Evolutionary conservation across 2,113 vertebrate genomes (phyloP).

Genomic region (Notarius quadriscutis): DNA sequence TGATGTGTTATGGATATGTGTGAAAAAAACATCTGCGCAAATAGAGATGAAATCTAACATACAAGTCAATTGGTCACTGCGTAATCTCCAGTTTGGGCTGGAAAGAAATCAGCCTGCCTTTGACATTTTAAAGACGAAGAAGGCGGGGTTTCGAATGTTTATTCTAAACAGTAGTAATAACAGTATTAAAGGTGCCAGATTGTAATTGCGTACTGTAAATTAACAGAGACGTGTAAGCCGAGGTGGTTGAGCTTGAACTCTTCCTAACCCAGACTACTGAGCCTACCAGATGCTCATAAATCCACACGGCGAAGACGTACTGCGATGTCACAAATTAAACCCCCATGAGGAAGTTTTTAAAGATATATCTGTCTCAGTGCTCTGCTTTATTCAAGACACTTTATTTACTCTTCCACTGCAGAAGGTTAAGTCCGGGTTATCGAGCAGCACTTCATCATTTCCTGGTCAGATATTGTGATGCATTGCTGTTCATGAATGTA

Average conservation of each 20-base stretch:
- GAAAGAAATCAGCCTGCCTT: not conserved
- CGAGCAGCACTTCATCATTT: not conserved
- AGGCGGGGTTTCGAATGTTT: not conserved
- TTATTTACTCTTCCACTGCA: constrained; percentile 9
- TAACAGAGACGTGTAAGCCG: not conserved
- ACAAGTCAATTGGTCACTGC: too few relatives aligned
- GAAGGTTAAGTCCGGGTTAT: constrained; percentile 8
- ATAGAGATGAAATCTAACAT: not conserved
- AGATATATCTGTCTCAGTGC: constrained; percentile 16
- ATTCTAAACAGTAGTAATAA: not conserved
- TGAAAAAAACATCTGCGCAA: not conserved
- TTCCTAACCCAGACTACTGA: not conserved
- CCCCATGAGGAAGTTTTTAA: not conserved
- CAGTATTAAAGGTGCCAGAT: not conserved
- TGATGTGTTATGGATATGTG: not conserved
- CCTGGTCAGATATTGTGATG: not conserved
- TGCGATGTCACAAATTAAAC: constrained; percentile 6
- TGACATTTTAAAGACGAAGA: not conserved
- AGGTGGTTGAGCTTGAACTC: not conserved
- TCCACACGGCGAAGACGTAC: not conserved
- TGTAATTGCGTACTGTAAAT: not conserved
- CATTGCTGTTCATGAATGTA: not conserved
- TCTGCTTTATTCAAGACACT: constrained; percentile 20
- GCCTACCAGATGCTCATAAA: constrained; percentile 11
- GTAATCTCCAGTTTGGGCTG: not conserved